Conservation (phyloP, 2,113 vertebrate species). For the Macquaria ambigua region DNA sequence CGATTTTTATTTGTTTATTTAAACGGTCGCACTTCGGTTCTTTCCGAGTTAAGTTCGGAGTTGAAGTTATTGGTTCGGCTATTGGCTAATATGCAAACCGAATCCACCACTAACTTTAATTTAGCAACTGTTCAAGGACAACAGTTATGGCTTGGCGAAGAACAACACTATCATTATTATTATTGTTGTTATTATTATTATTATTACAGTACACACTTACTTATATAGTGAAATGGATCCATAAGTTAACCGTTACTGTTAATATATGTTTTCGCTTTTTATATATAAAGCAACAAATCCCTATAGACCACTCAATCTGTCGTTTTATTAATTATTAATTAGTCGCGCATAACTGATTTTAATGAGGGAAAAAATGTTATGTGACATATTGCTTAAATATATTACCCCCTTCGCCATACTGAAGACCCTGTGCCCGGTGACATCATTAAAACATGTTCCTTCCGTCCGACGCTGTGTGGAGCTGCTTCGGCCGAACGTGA, state of each 20-base stretch:
- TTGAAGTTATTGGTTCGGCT: background rate
- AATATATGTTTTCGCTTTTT: background rate
- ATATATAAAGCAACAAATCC: background rate
- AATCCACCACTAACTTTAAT: background rate
- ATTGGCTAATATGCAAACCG: background rate
- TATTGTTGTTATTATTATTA: background rate
- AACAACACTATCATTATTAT: background rate
- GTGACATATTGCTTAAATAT: background rate
- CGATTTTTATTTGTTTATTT: background rate
- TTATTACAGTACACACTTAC: background rate
- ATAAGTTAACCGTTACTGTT: background rate
- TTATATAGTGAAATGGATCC: background rate
- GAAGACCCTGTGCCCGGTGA: slow-evolving; percentile 75
- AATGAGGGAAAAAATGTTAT: background rate
- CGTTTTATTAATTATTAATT: background rate
- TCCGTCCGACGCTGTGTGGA: slow-evolving; percentile 86
- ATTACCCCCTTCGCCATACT: slow-evolving; percentile 60
- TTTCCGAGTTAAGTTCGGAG: background rate
- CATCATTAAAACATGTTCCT: slow-evolving; percentile 83
- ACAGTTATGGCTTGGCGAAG: background rate
- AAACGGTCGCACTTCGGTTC: background rate
- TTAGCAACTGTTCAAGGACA: background rate
- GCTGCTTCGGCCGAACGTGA: slow-evolving; percentile 83
- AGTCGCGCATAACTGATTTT: background rate
- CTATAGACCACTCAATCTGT: background rate